These are phyloP conservation scores for Coenobita brevimanus DNA, from an alignment of 1,140 invertebrate genomes.

Conservation along the genomic window DNA sequence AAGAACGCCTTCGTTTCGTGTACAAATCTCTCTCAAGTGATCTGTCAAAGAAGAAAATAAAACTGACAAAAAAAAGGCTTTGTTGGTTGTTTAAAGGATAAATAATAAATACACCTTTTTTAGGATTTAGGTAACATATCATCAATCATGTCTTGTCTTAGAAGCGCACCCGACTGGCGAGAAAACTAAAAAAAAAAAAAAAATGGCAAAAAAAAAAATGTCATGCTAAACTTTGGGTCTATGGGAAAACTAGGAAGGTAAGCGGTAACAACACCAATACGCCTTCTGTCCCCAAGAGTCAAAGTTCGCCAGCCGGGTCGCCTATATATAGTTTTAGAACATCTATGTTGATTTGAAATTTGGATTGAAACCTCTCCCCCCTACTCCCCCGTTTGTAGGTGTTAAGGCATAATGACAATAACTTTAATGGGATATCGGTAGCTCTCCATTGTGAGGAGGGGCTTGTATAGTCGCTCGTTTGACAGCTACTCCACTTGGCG, in stretches of 20 bases:
- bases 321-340: constrained; percentile 32
- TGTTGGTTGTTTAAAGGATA: constrained; percentile 67
- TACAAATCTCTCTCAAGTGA: constrained; percentile 65
- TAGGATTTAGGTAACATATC: constrained; percentile 66
- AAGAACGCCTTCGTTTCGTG: constrained; percentile 65
- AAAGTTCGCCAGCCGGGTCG: constrained; percentile 24
- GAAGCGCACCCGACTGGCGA: background rate
- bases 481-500: no score
- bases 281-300: background rate
- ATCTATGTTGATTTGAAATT: constrained; percentile 62
- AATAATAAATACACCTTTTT: background rate
- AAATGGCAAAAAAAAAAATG: no score
- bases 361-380: constrained; percentile 35
- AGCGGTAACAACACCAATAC: no score
- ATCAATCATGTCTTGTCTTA: constrained; percentile 65
- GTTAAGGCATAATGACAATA: constrained; percentile 62
- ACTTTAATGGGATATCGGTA: constrained; percentile 49
- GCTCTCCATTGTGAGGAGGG: constrained; percentile 40
- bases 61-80: constrained; percentile 29
- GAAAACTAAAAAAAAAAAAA: no score
- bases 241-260: no score
- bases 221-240: no score
- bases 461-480: no score
- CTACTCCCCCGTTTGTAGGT: constrained; percentile 41
- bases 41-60: constrained; percentile 41